These are phyloP conservation scores for Stichopus horrens DNA, from an alignment of 53 echinoderm and acorn worm genomes.

Conservation along the genomic window DNA sequence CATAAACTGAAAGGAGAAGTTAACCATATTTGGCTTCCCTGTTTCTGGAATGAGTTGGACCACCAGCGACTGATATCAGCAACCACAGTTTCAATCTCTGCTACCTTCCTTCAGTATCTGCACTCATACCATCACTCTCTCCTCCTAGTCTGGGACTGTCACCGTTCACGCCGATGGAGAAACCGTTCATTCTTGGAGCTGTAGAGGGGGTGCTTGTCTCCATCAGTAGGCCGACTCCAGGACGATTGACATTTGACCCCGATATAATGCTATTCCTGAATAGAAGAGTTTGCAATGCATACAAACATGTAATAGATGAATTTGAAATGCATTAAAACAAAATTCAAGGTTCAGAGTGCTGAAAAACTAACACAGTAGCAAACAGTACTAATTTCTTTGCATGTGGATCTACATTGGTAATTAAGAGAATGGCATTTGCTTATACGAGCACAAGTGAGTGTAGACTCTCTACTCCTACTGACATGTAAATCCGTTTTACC, in stretches of 20 bases:
- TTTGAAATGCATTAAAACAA: too few species aligned
- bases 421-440: too few species aligned
- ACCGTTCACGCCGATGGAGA: background rate
- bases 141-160: background rate
- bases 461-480: too few species aligned
- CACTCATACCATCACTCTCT: conserved; percentile 44
- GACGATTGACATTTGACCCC: conserved; percentile 14
- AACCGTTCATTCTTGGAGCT: background rate
- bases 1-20: too few species aligned
- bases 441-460: too few species aligned
- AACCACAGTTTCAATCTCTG: background rate
- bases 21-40: too few species aligned
- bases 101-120: conserved; percentile 38
- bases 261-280: conserved; percentile 34
- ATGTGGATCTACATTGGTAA: too few species aligned
- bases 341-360: too few species aligned
- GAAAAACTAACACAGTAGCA: too few species aligned
- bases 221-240: conserved; percentile 14
- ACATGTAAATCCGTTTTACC: too few species aligned
- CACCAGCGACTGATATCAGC: background rate
- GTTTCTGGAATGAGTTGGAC: background rate
- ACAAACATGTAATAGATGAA: too few species aligned
- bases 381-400: too few species aligned
- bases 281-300: background rate
- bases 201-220: background rate